Evolutionary conservation across 2,888 invertebrate species (phyloP).

Genomic region (Diplolepis rosae): DNA sequence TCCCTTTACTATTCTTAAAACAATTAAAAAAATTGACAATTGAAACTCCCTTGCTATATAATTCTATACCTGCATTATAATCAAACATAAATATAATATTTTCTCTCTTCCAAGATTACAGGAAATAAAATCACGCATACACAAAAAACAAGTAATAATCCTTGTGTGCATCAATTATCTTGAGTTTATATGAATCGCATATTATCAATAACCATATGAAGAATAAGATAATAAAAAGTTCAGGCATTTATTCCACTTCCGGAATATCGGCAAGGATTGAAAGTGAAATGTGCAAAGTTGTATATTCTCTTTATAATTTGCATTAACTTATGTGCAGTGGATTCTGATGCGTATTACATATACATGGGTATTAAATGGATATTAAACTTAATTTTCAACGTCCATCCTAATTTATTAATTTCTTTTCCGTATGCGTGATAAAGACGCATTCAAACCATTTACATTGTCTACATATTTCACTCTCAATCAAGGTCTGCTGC

Average conservation of each 20-base stretch:
- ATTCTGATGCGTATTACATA: neutral
- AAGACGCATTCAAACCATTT: neutral
- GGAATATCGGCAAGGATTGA: neutral
- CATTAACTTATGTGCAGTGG: neutral
- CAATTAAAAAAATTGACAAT: no score
- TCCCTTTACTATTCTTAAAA: no score
- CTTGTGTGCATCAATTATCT: no score
- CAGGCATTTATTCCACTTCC: neutral
- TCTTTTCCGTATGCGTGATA: slow-evolving; percentile 9
- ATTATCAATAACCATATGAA: neutral
- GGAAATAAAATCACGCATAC: no score
- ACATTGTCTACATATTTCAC: neutral
- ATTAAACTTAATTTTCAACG: neutral
- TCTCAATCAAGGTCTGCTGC: neutral
- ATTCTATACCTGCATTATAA: no score
- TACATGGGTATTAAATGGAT: neutral
- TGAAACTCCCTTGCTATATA: no score
- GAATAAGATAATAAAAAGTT: neutral
- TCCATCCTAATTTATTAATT: neutral
- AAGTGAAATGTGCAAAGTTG: neutral
- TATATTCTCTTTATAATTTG: neutral
- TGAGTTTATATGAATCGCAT: neutral
- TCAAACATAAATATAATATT: no score
- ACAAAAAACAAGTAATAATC: no score
- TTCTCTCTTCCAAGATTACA: no score